Evolutionary conservation across 2,888 invertebrate genomes (phyloP), one percentile per base, ranked within the genome.

Genomic region (Girardia tigrina): DNA sequence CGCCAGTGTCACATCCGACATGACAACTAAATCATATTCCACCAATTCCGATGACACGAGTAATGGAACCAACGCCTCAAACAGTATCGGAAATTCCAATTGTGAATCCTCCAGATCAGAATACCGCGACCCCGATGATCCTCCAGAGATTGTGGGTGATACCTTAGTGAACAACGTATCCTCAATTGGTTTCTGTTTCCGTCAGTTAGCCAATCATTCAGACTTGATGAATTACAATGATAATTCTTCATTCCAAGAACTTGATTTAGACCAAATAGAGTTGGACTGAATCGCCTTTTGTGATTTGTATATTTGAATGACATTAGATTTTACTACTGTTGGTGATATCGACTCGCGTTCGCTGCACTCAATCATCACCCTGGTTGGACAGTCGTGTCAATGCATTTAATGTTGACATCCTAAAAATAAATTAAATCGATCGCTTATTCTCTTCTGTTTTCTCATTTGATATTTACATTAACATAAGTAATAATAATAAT

Each of bases 361-460:
- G n/a, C 56, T 56, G 56, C 56, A 56, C 56, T 56, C 56, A 56
- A 12, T 36, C 36, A 36, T 56, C 23, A 20, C n/a, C 23, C 56
- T 56, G n/a, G n/a, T 56, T 56, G 56, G 56, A 56, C 56, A 56
- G 56, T 56, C 23, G 56, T 56, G n/a, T 56, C 56, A 56, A 23
- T 56, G 56, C 56, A 56, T 56, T 56, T 56, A 56, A 56, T 56
- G n/a, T n/a, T n/a, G n/a, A n/a, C n/a, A n/a, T n/a, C n/a, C n/a
- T n/a, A n/a, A n/a, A n/a, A n/a, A n/a, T n/a, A n/a, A n/a, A n/a
- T n/a, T n/a, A n/a, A n/a, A n/a, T n/a, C n/a, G n/a, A n/a, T n/a
- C n/a, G n/a, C n/a, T n/a, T n/a, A n/a, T n/a, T n/a, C n/a, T n/a
- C n/a, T n/a, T n/a, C n/a, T n/a, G n/a, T n/a, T n/a, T n/a, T n/a